A percentile compares a stretch with the other conserved stretches of the same genome.
Evolutionary conservation across 2,888 invertebrate genomes (phyloP).

Genomic region (Hirtodrosophila trivittata): DNA sequence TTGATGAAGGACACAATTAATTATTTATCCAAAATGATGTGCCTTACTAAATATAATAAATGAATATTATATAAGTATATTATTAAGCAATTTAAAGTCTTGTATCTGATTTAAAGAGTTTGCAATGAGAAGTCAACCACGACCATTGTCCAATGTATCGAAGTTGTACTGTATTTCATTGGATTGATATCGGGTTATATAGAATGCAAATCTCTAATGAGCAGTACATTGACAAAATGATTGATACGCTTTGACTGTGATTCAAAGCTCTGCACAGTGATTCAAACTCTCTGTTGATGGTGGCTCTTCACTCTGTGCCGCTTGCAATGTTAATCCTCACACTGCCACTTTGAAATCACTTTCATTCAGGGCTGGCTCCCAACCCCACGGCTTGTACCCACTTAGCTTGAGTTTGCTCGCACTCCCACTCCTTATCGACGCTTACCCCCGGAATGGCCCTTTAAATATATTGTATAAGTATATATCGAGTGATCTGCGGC

Average conservation of each 20-base stretch:
- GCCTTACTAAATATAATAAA: too few relatives aligned
- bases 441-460: background rate
- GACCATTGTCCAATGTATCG: too few relatives aligned
- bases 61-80: too few relatives aligned
- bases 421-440: background rate
- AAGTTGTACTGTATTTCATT: too few relatives aligned
- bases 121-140: too few relatives aligned
- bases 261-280: constrained; percentile 1
- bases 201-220: too few relatives aligned
- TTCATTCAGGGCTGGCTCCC: constrained; percentile 27
- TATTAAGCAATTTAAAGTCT: too few relatives aligned
- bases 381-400: background rate
- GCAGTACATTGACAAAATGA: background rate
- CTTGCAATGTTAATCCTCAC: constrained; percentile 37
- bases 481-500: constrained; percentile 64
- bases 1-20: too few relatives aligned
- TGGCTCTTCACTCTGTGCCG: background rate
- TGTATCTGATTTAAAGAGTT: too few relatives aligned
- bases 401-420: constrained; percentile 2
- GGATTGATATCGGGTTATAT: too few relatives aligned
- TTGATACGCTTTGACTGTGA: constrained; percentile 1
- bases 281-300: constrained; percentile 7
- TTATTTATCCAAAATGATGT: too few relatives aligned
- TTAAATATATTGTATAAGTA: constrained; percentile 33
- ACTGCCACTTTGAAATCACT: constrained; percentile 58